A percentile compares a stretch with the other conserved stretches of the same genome.
phyloP scores from a whole-genome alignment of 2,113 vertebrate genomes.

The Pelusios castaneus region DNA sequence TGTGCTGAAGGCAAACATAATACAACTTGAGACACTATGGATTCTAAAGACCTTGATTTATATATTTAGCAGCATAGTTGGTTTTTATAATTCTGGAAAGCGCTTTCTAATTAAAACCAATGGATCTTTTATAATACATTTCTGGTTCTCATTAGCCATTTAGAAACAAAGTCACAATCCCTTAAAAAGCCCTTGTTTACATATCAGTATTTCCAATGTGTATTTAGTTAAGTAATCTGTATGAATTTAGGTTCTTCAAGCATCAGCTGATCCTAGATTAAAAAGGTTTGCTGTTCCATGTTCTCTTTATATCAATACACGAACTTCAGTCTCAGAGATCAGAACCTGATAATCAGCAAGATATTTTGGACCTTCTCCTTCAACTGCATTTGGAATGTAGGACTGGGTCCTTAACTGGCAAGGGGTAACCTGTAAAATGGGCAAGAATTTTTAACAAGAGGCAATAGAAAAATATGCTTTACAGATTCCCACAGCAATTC shows the following conservation, averaged over 20 bases:
- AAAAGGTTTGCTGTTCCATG: not conserved
- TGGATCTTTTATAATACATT: not conserved
- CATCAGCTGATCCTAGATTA: not conserved
- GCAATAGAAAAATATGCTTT: slow-evolving; percentile 21
- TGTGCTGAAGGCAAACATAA: slow-evolving; percentile 15
- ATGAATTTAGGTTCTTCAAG: not conserved
- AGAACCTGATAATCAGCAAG: slow-evolving; percentile 2
- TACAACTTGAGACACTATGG: slow-evolving; percentile 34
- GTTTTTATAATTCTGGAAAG: slow-evolving; percentile 4
- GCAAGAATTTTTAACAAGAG: slow-evolving; percentile 45
- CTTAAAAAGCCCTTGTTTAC: not conserved
- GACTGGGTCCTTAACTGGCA: slow-evolving; percentile 10
- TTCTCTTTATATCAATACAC: not conserved
- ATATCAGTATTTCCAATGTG: not conserved
- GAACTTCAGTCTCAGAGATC: slow-evolving; percentile 6
- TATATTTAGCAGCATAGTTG: not conserved
- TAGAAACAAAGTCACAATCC: not conserved
- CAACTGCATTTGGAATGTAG: not conserved
- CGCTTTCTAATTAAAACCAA: slow-evolving; percentile 26
- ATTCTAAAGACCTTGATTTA: slow-evolving; percentile 24
- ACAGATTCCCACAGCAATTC: slow-evolving; percentile 39
- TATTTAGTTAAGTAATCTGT: not conserved
- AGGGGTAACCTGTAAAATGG: slow-evolving; percentile 32
- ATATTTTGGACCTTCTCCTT: slow-evolving; percentile 21
- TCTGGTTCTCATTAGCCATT: not conserved